Evolutionary conservation across 2,113 vertebrate species (phyloP).

Genomic region (Sakesphorus luctuosus): DNA sequence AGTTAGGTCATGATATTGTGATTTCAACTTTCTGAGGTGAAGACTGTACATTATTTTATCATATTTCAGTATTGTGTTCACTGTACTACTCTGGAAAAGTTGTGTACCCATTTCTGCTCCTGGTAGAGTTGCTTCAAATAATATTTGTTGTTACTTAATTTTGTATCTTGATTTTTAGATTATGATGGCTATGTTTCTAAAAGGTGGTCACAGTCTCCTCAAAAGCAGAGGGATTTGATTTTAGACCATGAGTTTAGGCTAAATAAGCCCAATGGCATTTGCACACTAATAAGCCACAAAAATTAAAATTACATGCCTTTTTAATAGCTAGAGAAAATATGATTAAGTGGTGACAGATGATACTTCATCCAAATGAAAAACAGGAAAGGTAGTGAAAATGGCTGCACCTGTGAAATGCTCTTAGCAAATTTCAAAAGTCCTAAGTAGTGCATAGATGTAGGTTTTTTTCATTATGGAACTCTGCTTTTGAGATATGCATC

Average conservation of each 20-base stretch:
- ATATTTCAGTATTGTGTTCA: background rate
- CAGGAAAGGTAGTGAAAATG: background rate
- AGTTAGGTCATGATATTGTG: background rate
- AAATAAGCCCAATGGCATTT: background rate
- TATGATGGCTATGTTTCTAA: background rate
- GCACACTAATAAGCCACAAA: constrained; percentile 35
- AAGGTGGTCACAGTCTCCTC: background rate
- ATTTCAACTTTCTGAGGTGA: background rate
- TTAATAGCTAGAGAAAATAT: constrained; percentile 6
- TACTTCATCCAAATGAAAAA: background rate
- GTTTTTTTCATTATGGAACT: background rate
- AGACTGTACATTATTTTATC: background rate
- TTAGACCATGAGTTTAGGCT: background rate
- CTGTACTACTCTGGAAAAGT: background rate
- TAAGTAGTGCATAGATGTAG: background rate
- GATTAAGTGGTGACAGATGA: constrained; percentile 25
- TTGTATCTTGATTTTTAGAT: background rate
- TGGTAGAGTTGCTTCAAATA: background rate
- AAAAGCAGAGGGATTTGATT: constrained; percentile 12
- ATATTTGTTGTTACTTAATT: background rate
- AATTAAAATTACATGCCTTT: constrained; percentile 64
- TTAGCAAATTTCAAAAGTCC: background rate
- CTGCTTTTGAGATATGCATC: background rate
- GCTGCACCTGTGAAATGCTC: background rate
- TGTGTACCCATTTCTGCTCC: background rate